These are phyloP conservation scores for Heteractis magnifica DNA, from an alignment of 92 coral and sea anemone species.

Conservation along the genomic window DNA sequence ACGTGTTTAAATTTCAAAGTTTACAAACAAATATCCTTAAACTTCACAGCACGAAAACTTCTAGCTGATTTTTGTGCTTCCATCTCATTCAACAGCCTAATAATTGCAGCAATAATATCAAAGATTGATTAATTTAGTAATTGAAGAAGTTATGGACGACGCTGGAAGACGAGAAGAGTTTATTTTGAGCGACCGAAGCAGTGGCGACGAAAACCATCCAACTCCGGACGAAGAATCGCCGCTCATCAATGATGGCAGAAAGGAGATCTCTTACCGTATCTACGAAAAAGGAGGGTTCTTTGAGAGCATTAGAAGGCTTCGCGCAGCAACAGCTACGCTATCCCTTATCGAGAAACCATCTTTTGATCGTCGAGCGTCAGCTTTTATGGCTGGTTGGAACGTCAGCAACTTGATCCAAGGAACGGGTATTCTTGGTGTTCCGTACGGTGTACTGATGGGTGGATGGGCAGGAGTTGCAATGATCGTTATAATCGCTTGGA, in stretches of 20 bases:
- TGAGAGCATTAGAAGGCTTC: conserved; percentile 52
- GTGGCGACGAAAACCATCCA: background rate
- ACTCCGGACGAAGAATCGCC: conserved; percentile 9
- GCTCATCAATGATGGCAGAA: conserved; percentile 3
- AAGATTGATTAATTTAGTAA: too few species aligned
- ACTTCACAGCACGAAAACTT: too few species aligned
- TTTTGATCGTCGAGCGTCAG: conserved; percentile 69
- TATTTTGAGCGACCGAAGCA: conserved; percentile 4
- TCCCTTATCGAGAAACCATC: conserved; percentile 77
- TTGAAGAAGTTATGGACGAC: background rate
- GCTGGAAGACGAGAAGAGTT: background rate
- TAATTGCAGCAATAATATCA: background rate
- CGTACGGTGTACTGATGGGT: conserved; percentile 77
- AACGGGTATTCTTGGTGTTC: conserved; percentile 75
- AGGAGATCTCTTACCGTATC: conserved; percentile 6
- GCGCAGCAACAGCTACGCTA: conserved; percentile 59
- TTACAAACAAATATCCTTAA: too few species aligned
- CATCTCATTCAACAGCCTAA: background rate
- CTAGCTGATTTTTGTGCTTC: too few species aligned
- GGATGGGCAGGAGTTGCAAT: conserved; percentile 78
- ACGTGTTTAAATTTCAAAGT: too few species aligned
- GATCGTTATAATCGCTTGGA: conserved; percentile 55
- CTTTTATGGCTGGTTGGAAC: conserved; percentile 81
- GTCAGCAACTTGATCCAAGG: conserved; percentile 80
- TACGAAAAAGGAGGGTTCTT: conserved; percentile 32